Conservation (phyloP, 2,113 vertebrate species). For the Sturnira hondurensis region DNA sequence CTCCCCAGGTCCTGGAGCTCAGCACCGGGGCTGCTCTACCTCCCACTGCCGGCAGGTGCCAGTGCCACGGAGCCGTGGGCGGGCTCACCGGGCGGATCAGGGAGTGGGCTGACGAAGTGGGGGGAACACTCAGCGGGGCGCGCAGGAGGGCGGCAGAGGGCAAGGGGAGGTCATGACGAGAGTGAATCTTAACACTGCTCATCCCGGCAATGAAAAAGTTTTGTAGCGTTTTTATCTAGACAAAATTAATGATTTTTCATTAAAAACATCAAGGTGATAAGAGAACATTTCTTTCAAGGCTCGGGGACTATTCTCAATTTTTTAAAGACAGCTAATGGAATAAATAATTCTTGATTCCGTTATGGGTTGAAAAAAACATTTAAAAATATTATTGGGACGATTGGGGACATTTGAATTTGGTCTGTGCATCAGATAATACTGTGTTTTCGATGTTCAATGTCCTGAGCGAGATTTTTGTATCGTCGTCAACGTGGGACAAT, state of each 20-base stretch:
- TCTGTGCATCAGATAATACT: neutral
- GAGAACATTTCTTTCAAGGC: neutral
- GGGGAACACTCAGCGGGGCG: neutral
- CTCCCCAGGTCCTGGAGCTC: neutral
- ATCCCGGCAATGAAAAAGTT: neutral
- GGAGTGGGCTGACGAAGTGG: fast-evolving
- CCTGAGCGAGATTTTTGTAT: neutral
- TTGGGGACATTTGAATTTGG: neutral
- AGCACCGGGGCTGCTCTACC: fast-evolving
- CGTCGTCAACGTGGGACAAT: neutral
- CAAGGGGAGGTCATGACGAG: too few relatives aligned
- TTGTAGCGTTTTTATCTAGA: neutral
- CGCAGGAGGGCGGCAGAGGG: too few relatives aligned
- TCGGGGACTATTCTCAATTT: neutral
- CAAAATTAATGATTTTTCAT: neutral
- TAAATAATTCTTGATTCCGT: neutral
- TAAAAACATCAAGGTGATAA: neutral
- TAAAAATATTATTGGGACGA: neutral
- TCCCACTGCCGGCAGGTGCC: too few relatives aligned
- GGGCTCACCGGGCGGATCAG: neutral
- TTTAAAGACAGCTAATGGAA: neutral
- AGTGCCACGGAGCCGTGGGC: neutral
- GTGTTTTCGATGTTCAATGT: neutral
- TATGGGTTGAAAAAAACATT: neutral
- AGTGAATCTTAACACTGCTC: neutral